A percentile compares a stretch with the other conserved stretches of the same genome.
Evolutionary conservation across 2,888 invertebrate genomes (phyloP).

Genomic region (Cerceris ruficornis): DNA sequence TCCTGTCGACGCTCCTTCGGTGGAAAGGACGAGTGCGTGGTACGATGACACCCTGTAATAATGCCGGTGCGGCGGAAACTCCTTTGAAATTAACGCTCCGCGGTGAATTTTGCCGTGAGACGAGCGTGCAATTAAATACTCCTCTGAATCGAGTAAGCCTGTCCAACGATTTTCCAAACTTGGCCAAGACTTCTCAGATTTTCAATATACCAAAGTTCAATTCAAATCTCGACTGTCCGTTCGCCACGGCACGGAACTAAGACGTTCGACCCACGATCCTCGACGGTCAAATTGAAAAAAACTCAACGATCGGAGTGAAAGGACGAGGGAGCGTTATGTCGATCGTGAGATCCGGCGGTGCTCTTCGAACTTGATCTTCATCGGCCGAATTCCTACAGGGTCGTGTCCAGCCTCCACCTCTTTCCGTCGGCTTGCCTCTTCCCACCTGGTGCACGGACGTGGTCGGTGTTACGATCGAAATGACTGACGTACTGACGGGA

Average conservation of each 20-base stretch:
- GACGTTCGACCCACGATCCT: too few species aligned
- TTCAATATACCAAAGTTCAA: too few species aligned
- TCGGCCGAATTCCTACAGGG: conserved; percentile 70
- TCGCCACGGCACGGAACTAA: too few species aligned
- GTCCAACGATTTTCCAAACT: background rate
- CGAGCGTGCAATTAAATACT: background rate
- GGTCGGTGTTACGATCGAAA: conserved; percentile 75
- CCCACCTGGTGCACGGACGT: conserved; percentile 52
- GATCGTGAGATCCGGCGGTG: too few species aligned
- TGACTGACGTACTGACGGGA: conserved; percentile 79
- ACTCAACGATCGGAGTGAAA: too few species aligned
- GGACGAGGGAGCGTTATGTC: too few species aligned
- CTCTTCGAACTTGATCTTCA: conserved; percentile 13
- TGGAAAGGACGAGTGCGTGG: too few species aligned
- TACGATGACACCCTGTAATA: too few species aligned
- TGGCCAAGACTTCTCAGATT: too few species aligned
- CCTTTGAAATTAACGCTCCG: background rate
- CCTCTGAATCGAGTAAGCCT: background rate
- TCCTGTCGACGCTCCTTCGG: background rate
- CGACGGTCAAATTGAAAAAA: too few species aligned
- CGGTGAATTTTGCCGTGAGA: background rate
- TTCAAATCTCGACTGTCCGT: too few species aligned
- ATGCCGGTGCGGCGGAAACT: background rate
- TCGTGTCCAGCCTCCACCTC: conserved; percentile 54
- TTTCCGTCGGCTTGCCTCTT: conserved; percentile 49